phyloP scores from a whole-genome alignment of 1,140 invertebrate species.

The Ruditapes philippinarum region DNA sequence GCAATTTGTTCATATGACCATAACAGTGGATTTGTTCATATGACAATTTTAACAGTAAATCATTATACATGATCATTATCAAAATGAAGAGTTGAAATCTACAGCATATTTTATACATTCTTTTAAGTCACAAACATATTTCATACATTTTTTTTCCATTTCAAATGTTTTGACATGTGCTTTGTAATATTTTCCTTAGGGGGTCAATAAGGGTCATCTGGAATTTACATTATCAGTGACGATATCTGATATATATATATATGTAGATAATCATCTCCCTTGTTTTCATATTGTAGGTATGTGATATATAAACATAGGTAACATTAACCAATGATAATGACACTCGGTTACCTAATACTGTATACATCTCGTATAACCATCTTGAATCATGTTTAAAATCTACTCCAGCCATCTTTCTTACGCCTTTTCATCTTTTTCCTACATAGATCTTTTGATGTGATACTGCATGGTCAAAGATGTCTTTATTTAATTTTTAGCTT shows the following conservation, averaged over 20 bases:
- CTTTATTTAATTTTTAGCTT: no score
- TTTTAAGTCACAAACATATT: no score
- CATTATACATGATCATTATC: no score
- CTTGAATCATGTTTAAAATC: no score
- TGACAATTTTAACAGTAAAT: no score
- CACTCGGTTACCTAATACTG: not conserved
- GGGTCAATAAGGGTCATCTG: conserved; percentile 5
- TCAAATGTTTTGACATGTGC: not conserved
- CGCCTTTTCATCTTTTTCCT: not conserved
- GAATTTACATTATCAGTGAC: not conserved
- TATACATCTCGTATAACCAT: no score
- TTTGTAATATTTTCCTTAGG: not conserved
- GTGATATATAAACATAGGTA: not conserved
- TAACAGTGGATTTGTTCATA: no score
- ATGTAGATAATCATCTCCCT: no score
- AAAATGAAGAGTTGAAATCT: no score
- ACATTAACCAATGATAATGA: not conserved
- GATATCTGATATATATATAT: conserved; percentile 13
- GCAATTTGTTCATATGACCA: no score
- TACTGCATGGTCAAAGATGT: not conserved
- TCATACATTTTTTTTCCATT: not conserved
- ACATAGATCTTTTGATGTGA: not conserved
- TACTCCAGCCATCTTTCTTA: not conserved
- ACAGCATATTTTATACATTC: no score
- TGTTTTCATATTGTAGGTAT: conserved; percentile 30